Base-by-base conservation (phyloP, 1,140 invertebrate genomes). In the Drosophila serrata region DNA sequence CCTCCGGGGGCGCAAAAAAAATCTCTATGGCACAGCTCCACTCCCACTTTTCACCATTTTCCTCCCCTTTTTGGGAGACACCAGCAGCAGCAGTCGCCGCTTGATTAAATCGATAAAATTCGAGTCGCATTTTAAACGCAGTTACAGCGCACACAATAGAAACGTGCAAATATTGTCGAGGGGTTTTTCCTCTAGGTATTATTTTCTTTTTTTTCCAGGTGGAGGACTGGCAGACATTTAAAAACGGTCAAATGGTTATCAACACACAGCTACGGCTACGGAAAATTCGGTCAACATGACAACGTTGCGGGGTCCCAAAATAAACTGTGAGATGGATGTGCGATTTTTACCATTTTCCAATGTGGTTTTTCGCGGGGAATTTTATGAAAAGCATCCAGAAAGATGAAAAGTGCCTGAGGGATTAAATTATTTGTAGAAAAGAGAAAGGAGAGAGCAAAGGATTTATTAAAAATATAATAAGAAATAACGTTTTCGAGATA, bases 101-200 rank as follows among this genome's bases (percentile, higher is more conserved):
- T 90, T 90, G 85, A 90, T 88, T 88, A 88, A 88, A 88, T 90
- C 85, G 85, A 90, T 90, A 90, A 90, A 90, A 90, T 81, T 81
- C 78, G 86, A 85, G 78, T 88, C 68, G 64, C 85, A 68, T 74
- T 88, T 88, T 79, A 85, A 90, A 57, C 85, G 77, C 68, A 61
- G 73, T 67, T 77, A 64, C 76, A 68, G 60, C 27, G 48, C 68
- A 61, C 73, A 88, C 81, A 90, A 90, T 90, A 90, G 86, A 90
- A 90, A 81, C 81, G 81, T 85, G 84, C 77, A 90, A 88, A 88
- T 90, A 78, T 77, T 64, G 67, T 64, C 63, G 53, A 42, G 58
- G 58, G 61, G 42, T 45, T 33, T 35, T 37, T 15, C n/a, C 33
- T n/a, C 13, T 15, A n/a, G 29, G 11, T 17, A n/a, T 35, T 45